phyloP scores from a whole-genome alignment of 2,113 vertebrate genomes.

The Excalfactoria chinensis region DNA sequence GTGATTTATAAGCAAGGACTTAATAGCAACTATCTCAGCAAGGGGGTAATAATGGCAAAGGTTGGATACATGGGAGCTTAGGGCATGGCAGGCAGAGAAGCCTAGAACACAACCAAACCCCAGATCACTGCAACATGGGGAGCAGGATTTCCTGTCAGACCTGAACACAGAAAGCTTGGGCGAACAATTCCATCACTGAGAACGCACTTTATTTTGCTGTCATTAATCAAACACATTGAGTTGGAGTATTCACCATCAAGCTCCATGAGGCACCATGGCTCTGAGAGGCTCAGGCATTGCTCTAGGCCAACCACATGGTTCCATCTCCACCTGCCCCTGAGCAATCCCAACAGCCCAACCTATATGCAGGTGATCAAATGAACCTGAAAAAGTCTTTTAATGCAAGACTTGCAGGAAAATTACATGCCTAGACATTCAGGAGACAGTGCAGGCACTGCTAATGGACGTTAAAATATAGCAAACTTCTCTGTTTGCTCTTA shows the following conservation, averaged over 20 bases:
- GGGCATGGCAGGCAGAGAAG: neutral
- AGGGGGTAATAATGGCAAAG: neutral
- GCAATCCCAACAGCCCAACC: neutral
- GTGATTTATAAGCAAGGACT: constrained; percentile 11
- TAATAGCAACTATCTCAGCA: neutral
- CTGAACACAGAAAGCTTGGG: neutral
- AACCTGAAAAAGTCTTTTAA: neutral
- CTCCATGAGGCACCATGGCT: neutral
- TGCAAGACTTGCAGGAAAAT: neutral
- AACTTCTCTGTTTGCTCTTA: neutral
- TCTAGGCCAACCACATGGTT: neutral
- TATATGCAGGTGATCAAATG: neutral
- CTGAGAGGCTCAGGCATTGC: neutral
- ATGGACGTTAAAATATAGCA: neutral
- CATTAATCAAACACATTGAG: neutral
- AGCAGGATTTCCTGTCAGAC: neutral
- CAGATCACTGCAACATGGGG: neutral
- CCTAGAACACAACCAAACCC: neutral
- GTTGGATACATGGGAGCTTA: neutral
- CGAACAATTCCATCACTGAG: neutral
- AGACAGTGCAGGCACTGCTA: neutral
- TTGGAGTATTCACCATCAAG: neutral
- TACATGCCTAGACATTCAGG: neutral
- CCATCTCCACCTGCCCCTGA: neutral
- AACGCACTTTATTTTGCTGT: neutral